Evolutionary conservation across 2,888 invertebrate genomes (phyloP), one percentile per base, ranked within the genome.

Genomic region (Andricus quercusramuli): DNA sequence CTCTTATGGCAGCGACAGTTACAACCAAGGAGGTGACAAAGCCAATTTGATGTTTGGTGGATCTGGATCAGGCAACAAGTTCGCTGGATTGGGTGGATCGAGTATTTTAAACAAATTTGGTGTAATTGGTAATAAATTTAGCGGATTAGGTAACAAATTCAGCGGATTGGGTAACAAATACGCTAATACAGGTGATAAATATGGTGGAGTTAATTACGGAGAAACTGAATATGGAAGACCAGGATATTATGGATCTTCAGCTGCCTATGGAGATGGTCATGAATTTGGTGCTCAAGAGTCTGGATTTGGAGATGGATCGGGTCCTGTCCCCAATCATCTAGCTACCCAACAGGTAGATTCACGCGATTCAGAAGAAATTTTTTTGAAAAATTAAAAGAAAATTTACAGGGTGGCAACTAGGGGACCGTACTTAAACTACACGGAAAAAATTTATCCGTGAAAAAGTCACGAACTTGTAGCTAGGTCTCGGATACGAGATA

Each of bases 191-290:
- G 70, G 70, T 3, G 32, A 74, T 56, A 74, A 74, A 56, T 74
- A 51, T 29, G 74, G 25, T 25, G 62, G 62, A 22, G 29, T 62
- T 56, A n/a, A 56, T 74, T 74, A 74, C n/a, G 74, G 74, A 9
- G 74, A 74, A 0, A 13, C n/a, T n/a, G 74, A 74, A 56, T 74
- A 74, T 74, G 74, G 74, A 56, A 74, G 74, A 15, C 74, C 74
- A 3, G 62, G 62, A 62, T 62, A 62, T 25, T 62, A 62, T 62
- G 25, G 25, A 25, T 25, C 22, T 15, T 62, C 62, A 15, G 62
- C 25, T 32, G 15, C 32, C 6, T 74, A 56, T 37, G 11, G 29
- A 32, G 74, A 74, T 32, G 56, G 56, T 32, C 32, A 29, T 32
- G 74, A 74, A 15, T 32, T 74, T n/a, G 56, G 56, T 32, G n/a